A percentile compares a stretch with the other conserved stretches of the same genome.
Conservation (phyloP, 2,888 invertebrate genomes). For the Microchrysa polita region DNA sequence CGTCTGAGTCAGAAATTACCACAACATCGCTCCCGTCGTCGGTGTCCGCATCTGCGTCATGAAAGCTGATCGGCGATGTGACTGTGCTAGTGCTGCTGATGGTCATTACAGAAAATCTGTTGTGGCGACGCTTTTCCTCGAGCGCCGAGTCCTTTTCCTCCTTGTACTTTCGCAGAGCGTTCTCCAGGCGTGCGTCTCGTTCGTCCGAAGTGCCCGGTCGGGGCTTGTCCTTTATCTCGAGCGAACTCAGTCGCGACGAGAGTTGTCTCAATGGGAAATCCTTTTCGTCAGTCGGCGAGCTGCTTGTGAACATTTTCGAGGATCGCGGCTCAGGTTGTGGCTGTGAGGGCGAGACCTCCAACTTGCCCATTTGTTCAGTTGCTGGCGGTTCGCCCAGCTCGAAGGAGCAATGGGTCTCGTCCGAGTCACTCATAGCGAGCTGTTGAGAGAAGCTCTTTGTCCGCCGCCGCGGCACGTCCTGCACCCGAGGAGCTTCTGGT, state of each 20-base stretch:
- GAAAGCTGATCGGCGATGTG: neutral
- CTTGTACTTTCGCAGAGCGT: conserved; percentile 17
- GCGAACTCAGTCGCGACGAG: conserved; percentile 27
- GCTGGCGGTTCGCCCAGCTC: neutral
- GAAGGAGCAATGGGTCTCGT: conserved; percentile 51
- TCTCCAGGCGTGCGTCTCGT: conserved; percentile 14
- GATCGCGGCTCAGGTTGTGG: neutral
- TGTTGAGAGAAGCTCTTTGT: conserved; percentile 38
- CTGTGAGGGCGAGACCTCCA: conserved; percentile 13
- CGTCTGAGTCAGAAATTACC: conserved; percentile 18
- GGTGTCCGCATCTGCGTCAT: neutral
- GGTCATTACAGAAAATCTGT: neutral
- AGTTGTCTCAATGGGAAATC: neutral
- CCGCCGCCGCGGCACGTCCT: neutral
- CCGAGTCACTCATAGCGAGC: conserved; percentile 40
- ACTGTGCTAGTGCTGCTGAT: conserved; percentile 22
- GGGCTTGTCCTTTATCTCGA: neutral
- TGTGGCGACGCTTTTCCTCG: neutral
- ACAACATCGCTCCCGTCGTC: conserved; percentile 21
- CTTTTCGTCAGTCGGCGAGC: neutral
- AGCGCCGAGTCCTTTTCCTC: neutral
- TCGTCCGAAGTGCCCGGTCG: neutral
- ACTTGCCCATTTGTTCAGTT: conserved; percentile 1
- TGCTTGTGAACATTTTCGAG: neutral
- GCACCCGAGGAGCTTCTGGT: neutral